Percentiles rank a stretch among this genome's conserved stretches.
phyloP scores from a whole-genome alignment of 2,113 vertebrate genomes.

The Sardina pilchardus region DNA sequence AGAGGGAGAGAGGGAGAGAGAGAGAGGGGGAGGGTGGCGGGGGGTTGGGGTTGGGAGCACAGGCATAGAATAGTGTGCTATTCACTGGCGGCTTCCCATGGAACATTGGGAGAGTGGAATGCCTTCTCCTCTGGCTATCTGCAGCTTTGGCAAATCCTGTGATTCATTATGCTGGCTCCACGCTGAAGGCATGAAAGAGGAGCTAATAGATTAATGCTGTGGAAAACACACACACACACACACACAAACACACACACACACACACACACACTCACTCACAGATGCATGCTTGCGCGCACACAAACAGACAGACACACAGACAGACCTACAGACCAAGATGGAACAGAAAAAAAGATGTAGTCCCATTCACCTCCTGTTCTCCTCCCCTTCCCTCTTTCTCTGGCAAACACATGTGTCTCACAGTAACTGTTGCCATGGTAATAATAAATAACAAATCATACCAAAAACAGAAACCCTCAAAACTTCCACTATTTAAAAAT shows the following conservation, averaged over 20 bases:
- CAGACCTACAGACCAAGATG: background rate
- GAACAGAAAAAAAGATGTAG: background rate
- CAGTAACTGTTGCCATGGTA: background rate
- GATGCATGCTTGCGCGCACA: no score
- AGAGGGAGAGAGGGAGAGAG: conserved; percentile 18
- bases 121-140: conserved; percentile 72
- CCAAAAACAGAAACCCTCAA: background rate
- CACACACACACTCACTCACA: no score
- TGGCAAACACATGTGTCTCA: conserved; percentile 1
- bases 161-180: conserved; percentile 50
- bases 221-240: conserved; percentile 15
- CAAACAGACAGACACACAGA: background rate
- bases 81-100: conserved; percentile 70
- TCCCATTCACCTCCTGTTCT: background rate
- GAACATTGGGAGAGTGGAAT: conserved; percentile 75
- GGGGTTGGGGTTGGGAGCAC: conserved; percentile 57
- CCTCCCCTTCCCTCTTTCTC: background rate
- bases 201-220: conserved; percentile 39
- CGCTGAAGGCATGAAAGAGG: conserved; percentile 40
- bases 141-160: conserved; percentile 61
- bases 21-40: conserved; percentile 37
- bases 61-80: conserved; percentile 64
- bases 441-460: background rate
- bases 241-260: background rate
- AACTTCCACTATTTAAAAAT: background rate